Percentiles rank a stretch among this genome's conserved stretches.
Conservation (phyloP, 2,888 invertebrate species). For the Pollenia labialis region DNA sequence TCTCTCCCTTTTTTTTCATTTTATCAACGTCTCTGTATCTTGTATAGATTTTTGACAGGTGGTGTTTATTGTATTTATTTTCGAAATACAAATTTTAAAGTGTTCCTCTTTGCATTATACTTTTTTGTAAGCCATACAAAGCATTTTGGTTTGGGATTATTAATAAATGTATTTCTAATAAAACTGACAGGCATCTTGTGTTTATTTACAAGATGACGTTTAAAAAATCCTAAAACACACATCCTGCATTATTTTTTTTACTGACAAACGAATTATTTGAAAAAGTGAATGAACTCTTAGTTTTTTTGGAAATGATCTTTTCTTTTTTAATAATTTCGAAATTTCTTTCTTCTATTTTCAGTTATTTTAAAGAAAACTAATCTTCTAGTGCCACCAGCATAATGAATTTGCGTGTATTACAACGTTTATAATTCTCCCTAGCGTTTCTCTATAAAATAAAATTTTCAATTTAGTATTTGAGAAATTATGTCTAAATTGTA, state of each 20-base stretch:
- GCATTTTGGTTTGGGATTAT: slow-evolving; percentile 72
- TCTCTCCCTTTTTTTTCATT: slow-evolving; percentile 61
- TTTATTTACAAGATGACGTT: slow-evolving; percentile 53
- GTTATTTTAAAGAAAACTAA: slow-evolving; percentile 43
- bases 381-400: slow-evolving; percentile 47
- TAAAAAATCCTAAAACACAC: slow-evolving; percentile 61
- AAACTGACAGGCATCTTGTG: slow-evolving; percentile 29
- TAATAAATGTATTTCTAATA: slow-evolving; percentile 60
- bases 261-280: slow-evolving; percentile 9
- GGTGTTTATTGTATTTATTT: slow-evolving; percentile 76
- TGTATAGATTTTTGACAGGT: slow-evolving; percentile 81
- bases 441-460: slow-evolving; percentile 4
- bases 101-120: slow-evolving; percentile 75
- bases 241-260: slow-evolving; percentile 55
- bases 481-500: slow-evolving; percentile 65
- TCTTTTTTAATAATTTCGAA: neutral
- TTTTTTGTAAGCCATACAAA: slow-evolving; percentile 60
- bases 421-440: slow-evolving; percentile 23
- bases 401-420: slow-evolving; percentile 43
- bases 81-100: slow-evolving; percentile 70
- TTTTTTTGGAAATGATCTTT: slow-evolving; percentile 44
- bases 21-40: slow-evolving; percentile 72
- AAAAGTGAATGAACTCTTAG: slow-evolving; percentile 68
- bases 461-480: neutral
- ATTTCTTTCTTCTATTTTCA: slow-evolving; percentile 62